Percentiles rank a stretch among this genome's conserved stretches.
phyloP scores from a whole-genome alignment of 2,113 vertebrate species.

The Lucifuga dentata region DNA sequence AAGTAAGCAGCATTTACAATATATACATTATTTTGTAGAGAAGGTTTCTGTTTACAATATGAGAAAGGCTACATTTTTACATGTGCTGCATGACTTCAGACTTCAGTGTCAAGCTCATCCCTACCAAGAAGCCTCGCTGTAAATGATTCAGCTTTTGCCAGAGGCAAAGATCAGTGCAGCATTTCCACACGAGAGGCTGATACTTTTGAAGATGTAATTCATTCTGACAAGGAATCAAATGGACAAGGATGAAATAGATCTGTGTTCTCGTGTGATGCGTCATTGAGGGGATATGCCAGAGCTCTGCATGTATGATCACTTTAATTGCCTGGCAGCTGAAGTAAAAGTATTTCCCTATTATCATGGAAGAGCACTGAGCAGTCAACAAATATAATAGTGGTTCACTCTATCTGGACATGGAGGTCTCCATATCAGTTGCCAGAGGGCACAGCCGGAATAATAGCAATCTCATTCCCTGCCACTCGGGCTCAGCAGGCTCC shows the following conservation, averaged over 20 bases:
- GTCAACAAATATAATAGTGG: slow-evolving; percentile 58
- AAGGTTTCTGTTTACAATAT: not conserved
- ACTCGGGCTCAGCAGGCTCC: slow-evolving; percentile 54
- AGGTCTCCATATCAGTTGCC: slow-evolving; percentile 51
- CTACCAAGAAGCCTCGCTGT: slow-evolving; percentile 21
- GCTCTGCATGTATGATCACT: slow-evolving; percentile 38
- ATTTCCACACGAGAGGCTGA: slow-evolving; percentile 53
- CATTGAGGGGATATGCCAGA: slow-evolving; percentile 45
- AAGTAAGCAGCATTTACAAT: too few relatives aligned
- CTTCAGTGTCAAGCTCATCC: slow-evolving; percentile 2
- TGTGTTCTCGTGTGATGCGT: slow-evolving; percentile 51
- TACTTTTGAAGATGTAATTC: slow-evolving; percentile 61
- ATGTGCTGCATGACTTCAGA: slow-evolving; percentile 14
- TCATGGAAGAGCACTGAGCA: slow-evolving; percentile 37
- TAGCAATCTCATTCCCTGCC: slow-evolving; percentile 51
- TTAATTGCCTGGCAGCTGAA: slow-evolving; percentile 60
- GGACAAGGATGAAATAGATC: slow-evolving; percentile 58
- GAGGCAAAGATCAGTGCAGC: slow-evolving; percentile 25
- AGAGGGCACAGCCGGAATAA: slow-evolving; percentile 31
- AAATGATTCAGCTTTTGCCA: slow-evolving; percentile 50
- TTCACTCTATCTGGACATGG: slow-evolving; percentile 23
- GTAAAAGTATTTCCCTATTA: slow-evolving; percentile 51
- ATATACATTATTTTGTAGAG: not conserved
- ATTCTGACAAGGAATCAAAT: slow-evolving; percentile 49
- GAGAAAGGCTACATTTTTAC: slow-evolving; percentile 2